Evolutionary conservation across 2,888 invertebrate species (phyloP), one percentile per base, ranked within the genome.

Genomic region (Neoaliturus tenellus): DNA sequence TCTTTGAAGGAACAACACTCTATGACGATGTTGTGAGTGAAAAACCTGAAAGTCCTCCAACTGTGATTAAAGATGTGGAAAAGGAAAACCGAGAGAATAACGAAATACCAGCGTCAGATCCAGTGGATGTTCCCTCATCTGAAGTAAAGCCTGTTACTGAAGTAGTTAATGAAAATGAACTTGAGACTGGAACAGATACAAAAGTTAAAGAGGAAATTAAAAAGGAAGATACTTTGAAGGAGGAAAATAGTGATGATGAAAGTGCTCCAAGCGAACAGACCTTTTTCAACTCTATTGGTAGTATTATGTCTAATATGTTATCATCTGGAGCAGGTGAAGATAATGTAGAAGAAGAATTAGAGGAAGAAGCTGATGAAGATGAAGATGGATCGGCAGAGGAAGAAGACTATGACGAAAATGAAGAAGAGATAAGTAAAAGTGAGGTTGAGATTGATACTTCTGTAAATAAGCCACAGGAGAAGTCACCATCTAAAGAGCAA

Each of bases 1-100:
- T 95, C 33, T 90, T 95, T 86, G 95, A 95, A 89, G 95, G 95
- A 17, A 95, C 95, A 14, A 93, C 93, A 28, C 91, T 95, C 87
- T 92, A 92, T 86, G 71, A 78, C 12, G 81, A 81, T n/a, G 55
- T 44, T 78, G 71, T 17, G 12, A 69, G n/a, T 80, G 67, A 75
- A 62, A 84, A 55, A 83, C 71, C 84, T 80, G 75, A 78, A 58
- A 87, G 87, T 25, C 55, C 80, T 31, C 80, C 80, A 1, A 33
- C 80, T 55, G 23, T 80, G 1, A 75, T 48, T n/a, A 28, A 25
- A n/a, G 14, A 75, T 44, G 31, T n/a, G 48, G 28, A 10, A 3
- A 39, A 33, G 10, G 78, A 51, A 48, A 25, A 28, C 48, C 35
- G 17, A 80, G 55, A 80, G 35, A 55, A 23, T 55, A 8, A 23